phyloP scores from a whole-genome alignment of 1,140 invertebrate species.

The Diorhabda elongata region DNA sequence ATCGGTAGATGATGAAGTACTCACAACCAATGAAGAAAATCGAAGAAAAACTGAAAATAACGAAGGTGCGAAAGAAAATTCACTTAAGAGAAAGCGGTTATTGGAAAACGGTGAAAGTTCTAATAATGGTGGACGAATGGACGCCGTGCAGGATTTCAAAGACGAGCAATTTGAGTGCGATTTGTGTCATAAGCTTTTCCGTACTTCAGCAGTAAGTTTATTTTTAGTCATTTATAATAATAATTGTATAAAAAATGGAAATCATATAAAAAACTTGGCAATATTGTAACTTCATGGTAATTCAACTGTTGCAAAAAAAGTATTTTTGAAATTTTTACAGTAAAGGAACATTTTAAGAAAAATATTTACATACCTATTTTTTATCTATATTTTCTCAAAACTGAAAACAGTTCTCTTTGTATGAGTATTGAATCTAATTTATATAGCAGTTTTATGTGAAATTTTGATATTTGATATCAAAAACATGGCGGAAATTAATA shows the following conservation, averaged over 20 bases:
- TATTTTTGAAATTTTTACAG: no score
- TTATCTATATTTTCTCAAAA: no score
- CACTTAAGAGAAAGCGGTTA: neutral
- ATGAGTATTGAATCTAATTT: no score
- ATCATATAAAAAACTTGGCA: no score
- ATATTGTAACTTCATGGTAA: no score
- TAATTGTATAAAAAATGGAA: neutral
- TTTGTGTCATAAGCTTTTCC: slow-evolving; percentile 39
- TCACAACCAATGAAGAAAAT: slow-evolving; percentile 8
- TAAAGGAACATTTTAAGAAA: no score
- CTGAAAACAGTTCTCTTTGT: no score
- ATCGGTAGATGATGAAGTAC: slow-evolving; percentile 17
- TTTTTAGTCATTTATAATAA: neutral
- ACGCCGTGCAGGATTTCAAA: slow-evolving; percentile 22
- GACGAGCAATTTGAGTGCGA: slow-evolving; percentile 31
- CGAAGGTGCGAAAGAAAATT: neutral
- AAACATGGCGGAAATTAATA: no score
- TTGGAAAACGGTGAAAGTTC: slow-evolving; percentile 8
- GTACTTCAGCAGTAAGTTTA: slow-evolving; percentile 39
- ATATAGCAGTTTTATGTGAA: no score
- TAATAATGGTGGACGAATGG: slow-evolving; percentile 9
- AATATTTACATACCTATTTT: no score
- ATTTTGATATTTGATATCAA: no score
- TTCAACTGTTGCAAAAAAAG: no score
- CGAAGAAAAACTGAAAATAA: neutral